Base-by-base conservation (phyloP, 2,888 invertebrate genomes). In the Serripes groenlandicus region DNA sequence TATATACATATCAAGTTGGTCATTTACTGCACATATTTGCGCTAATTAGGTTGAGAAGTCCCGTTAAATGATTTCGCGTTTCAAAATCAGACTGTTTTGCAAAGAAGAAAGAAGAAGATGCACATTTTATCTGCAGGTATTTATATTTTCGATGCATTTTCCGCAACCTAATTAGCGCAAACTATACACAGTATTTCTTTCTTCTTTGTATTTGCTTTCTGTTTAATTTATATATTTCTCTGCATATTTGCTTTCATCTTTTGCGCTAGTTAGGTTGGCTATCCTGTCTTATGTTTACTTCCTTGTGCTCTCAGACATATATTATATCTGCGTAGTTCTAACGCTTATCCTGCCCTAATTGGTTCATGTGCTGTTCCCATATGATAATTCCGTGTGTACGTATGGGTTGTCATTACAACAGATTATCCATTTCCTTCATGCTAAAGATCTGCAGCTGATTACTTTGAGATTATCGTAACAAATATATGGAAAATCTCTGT, bases 151-250 rank as follows among this genome's bases (percentile, higher is more conserved):
- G 23, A 9, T 42, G 4, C n/a, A 32, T 49, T 34, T 32, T 15
- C 56, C 66, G 34, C 21, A 37, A 54, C 56, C 75, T 75, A 75
- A 69, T 75, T 69, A 75, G 75, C 75, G 75, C 75, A 75, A 75
- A 52, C 21, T 42, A n/a, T 37, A 21, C 7, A 9, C 42, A 23
- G 21, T 58, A 9, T 58, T n/a, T 18, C 18, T 56, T 2, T n/a
- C 26, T 26, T 3, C 21, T n/a, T 26, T 11, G 23, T n/a, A 56
- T n/a, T 26, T 11, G 23, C 11, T 5, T 56, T 56, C 26, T n/a
- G 56, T n/a, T 3, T 11, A 26, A 56, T 5, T 11, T 56, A 26
- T 2, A 56, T 56, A 56, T 23, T 3, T 11, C n/a, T 26, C 26
- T 56, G n/a, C n/a, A 1, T 23, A 56, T 56, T 56, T 56, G n/a